phyloP scores from a whole-genome alignment of 2,888 invertebrate species.

The Chymomyza fuscimana region DNA sequence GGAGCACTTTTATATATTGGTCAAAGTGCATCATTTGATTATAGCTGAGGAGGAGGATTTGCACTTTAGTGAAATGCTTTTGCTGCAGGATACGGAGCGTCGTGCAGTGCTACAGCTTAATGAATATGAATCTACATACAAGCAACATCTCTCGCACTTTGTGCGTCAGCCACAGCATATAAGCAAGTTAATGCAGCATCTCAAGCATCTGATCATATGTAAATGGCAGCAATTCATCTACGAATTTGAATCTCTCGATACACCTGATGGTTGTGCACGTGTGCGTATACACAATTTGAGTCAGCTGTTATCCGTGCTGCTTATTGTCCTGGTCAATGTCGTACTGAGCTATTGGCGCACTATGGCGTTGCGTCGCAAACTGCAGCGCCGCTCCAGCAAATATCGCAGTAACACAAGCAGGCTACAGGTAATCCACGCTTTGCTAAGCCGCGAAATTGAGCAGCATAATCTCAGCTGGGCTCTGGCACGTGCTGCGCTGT shows the following conservation, averaged over 20 bases:
- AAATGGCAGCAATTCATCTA: slow-evolving; percentile 90
- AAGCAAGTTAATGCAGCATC: slow-evolving; percentile 84
- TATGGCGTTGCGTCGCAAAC: slow-evolving; percentile 46
- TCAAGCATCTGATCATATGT: slow-evolving; percentile 86
- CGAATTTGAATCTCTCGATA: slow-evolving; percentile 88
- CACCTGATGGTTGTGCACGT: slow-evolving; percentile 80
- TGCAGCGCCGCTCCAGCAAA: slow-evolving; percentile 45
- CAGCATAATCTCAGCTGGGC: slow-evolving; percentile 76
- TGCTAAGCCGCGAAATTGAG: slow-evolving; percentile 78
- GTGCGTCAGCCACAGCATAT: slow-evolving; percentile 84
- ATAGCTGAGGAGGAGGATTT: slow-evolving; percentile 86
- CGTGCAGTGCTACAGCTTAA: slow-evolving; percentile 54
- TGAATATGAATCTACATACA: slow-evolving; percentile 60
- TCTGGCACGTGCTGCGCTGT: slow-evolving; percentile 78
- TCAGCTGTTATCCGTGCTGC: slow-evolving; percentile 82
- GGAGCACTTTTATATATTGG: slow-evolving; percentile 83
- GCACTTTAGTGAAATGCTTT: slow-evolving; percentile 87
- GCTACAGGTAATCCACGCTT: slow-evolving; percentile 48
- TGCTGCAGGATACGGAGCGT: slow-evolving; percentile 80
- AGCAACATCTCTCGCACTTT: slow-evolving; percentile 81
- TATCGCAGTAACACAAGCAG: slow-evolving; percentile 47
- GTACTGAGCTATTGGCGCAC: slow-evolving; percentile 83
- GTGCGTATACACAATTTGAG: slow-evolving; percentile 64
- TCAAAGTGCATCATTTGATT: slow-evolving; percentile 88
- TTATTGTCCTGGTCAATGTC: slow-evolving; percentile 85